Percentiles rank a stretch among this genome's conserved stretches.
These are phyloP conservation scores for Sceloporus tristichus DNA, from an alignment of 2,113 vertebrate genomes.

Conservation along the genomic window DNA sequence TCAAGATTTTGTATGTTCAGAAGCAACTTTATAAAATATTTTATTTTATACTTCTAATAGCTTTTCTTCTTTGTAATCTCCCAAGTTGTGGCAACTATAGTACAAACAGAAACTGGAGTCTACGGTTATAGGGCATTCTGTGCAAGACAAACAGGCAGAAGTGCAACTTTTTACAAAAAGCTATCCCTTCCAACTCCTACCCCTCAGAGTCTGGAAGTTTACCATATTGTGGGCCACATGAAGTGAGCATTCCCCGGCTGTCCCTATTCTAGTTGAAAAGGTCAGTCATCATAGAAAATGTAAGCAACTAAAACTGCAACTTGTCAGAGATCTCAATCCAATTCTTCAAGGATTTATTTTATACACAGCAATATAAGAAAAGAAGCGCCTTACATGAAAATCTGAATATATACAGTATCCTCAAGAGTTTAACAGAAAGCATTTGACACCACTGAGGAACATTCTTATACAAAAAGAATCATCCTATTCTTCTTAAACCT, in stretches of 20 bases:
- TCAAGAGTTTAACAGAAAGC: background rate
- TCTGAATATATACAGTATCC: background rate
- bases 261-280: background rate
- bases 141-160: background rate
- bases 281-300: background rate
- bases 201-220: background rate
- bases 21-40: background rate
- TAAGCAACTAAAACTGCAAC: background rate
- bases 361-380: background rate
- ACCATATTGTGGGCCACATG: background rate
- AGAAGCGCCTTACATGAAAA: background rate
- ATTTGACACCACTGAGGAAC: background rate
- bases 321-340: background rate
- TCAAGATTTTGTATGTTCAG: background rate
- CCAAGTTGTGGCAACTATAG: background rate
- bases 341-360: constrained; percentile 4
- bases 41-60: background rate
- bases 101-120: background rate
- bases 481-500: background rate
- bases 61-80: background rate
- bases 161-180: background rate
- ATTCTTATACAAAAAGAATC: background rate
- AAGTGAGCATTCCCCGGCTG: background rate
- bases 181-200: background rate
- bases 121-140: background rate